These are phyloP conservation scores for Anneissia japonica DNA, from an alignment of 35 echinoderm and acorn worm species.

Conservation along the genomic window DNA sequence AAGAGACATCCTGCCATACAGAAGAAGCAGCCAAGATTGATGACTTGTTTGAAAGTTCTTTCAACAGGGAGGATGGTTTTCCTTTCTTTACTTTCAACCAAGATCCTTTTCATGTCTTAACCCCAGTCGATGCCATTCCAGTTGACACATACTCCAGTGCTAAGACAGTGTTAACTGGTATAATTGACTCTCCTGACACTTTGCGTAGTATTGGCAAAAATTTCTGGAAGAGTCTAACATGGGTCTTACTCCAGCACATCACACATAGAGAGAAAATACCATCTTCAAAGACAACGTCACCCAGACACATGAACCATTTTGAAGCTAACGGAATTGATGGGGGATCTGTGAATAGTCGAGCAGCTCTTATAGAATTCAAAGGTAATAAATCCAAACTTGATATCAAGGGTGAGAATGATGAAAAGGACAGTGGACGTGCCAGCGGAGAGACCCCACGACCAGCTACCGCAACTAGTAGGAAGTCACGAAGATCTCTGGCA, in stretches of 20 bases:
- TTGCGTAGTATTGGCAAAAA: slow-evolving; percentile 54
- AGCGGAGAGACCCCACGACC: slow-evolving; percentile 44
- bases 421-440: slow-evolving; percentile 78
- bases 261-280: slow-evolving; percentile 40
- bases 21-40: slow-evolving; percentile 77
- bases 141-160: slow-evolving; percentile 93
- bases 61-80: slow-evolving; percentile 32
- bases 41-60: slow-evolving; percentile 75
- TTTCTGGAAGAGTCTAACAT: slow-evolving; percentile 66
- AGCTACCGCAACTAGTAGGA: slow-evolving; percentile 31
- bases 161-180: slow-evolving; percentile 74
- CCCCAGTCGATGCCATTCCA: slow-evolving; percentile 62
- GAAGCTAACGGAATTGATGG: neutral
- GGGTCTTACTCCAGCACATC: slow-evolving; percentile 66
- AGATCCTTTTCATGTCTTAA: slow-evolving; percentile 61
- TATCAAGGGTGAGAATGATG: slow-evolving; percentile 20
- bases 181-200: slow-evolving; percentile 83
- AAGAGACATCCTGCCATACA: slow-evolving; percentile 97
- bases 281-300: neutral
- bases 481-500: slow-evolving; percentile 4
- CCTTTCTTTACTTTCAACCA: slow-evolving; percentile 55
- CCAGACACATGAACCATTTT: too few relatives aligned
- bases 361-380: neutral
- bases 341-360: slow-evolving; percentile 4
- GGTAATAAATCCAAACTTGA: neutral